These are phyloP conservation scores for Tenthredo livida DNA, from an alignment of 2,888 invertebrate species.

Conservation along the genomic window DNA sequence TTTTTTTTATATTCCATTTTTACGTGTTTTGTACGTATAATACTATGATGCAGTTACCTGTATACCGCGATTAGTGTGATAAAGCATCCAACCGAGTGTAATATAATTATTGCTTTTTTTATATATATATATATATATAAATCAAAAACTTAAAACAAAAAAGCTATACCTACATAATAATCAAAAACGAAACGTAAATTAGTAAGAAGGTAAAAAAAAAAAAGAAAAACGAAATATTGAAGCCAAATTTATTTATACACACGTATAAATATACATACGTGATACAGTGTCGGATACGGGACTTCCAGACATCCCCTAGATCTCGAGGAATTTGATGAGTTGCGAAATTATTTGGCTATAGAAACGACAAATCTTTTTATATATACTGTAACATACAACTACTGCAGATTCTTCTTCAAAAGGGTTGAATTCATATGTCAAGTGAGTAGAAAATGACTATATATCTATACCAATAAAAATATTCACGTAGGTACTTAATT, in stretches of 20 bases:
- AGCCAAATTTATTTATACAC: background rate
- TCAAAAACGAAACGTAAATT: background rate
- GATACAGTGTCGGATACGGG: background rate
- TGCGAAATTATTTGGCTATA: background rate
- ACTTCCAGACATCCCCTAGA: background rate
- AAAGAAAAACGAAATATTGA: background rate
- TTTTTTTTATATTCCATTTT: background rate
- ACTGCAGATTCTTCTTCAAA: background rate
- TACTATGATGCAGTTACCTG: background rate
- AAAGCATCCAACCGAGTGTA: background rate
- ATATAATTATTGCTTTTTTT: background rate
- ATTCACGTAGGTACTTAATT: too few species aligned
- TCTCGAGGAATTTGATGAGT: constrained; percentile 11
- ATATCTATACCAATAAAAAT: background rate
- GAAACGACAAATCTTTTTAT: background rate
- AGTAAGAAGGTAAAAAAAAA: background rate
- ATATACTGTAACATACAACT: background rate
- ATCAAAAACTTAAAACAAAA: background rate
- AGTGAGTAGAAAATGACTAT: background rate
- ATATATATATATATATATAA: background rate
- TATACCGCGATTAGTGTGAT: background rate
- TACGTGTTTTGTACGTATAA: background rate
- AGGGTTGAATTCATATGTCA: background rate
- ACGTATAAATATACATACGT: background rate
- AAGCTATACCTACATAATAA: background rate